Conservation (phyloP, 2,888 invertebrate species). For the Phorcus lineatus region DNA sequence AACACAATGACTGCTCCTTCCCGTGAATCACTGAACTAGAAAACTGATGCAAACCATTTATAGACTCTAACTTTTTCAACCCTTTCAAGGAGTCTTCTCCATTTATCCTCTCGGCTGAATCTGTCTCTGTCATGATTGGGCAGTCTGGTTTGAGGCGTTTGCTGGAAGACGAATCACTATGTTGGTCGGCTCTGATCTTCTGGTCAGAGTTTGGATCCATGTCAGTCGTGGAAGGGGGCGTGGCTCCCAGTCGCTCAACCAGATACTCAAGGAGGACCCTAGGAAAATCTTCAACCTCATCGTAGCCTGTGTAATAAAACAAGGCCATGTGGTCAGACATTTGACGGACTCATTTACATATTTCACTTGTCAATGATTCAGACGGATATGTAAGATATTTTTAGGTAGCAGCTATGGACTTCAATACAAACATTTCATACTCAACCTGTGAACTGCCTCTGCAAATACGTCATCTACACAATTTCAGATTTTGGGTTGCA, state of each 20-base stretch:
- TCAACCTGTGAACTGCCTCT: no score
- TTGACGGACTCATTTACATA: no score
- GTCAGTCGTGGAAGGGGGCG: background rate
- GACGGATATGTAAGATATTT: no score
- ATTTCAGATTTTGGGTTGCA: no score
- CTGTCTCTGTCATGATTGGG: background rate
- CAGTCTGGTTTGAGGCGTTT: background rate
- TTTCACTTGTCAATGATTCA: no score
- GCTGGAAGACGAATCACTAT: conserved; percentile 13
- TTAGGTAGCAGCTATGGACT: no score
- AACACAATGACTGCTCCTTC: background rate
- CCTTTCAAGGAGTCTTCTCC: background rate
- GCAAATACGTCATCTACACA: no score
- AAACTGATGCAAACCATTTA: background rate
- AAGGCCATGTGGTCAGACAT: no score
- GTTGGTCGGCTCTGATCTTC: background rate
- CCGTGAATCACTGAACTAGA: conserved; percentile 3
- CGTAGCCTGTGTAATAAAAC: conserved; percentile 48
- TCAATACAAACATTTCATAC: no score
- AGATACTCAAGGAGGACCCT: conserved; percentile 48
- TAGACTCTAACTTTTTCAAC: background rate
- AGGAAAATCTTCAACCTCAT: conserved; percentile 59
- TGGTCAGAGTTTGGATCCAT: background rate
- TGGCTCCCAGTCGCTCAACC: conserved; percentile 22
- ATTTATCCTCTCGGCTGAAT: background rate